Base-by-base conservation (phyloP, 2,888 invertebrate genomes). In the Pollenia angustigena region DNA sequence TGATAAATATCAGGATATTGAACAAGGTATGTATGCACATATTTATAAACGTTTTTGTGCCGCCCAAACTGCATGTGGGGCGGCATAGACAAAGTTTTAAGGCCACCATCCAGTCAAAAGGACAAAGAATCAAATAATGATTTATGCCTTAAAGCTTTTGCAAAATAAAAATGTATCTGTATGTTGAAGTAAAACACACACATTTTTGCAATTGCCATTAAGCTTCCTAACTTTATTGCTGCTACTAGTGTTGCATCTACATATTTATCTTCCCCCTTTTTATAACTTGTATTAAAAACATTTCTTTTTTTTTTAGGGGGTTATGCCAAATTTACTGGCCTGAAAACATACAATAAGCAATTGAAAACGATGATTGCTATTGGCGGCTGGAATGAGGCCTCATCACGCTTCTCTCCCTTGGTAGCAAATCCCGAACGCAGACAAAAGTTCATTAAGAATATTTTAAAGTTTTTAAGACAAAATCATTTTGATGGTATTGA, bases 1-100 rank as follows among this genome's bases (percentile, higher is more conserved):
- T 92, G 98, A 98, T 94, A 98, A 98, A 92, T 98, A 98, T 93
- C 98, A 98, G 94, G 98, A 98, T 92, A 96, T 98, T 91, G 98
- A 98, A 92, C 98, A 98, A 95, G 98, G 98, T 97, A 90, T 89
- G 90, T 76, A 64, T 46, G 54, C 4, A 32, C 50, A 12, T n/a
- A 12, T 18, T 18, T 18, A 18, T 18, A 18, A 18, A 18, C 18
- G 46, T 1, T 1, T 66, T 54, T n/a, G 7, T 50, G 16, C 46
- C n/a, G 11, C n/a, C 18, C 32, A 46, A 44, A n/a, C n/a, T 62
- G 64, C n/a, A 64, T 23, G 18, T 32, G 68, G 32, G 32, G 16
- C 12, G 23, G 4, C 3, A 46, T 16, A 69, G 66, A 66, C 62
- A 71, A 62, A 54, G 42, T 48, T 18, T 54, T 60, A 50, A 56